Percentiles rank a stretch among this genome's conserved stretches.
phyloP scores from a whole-genome alignment of 2,113 vertebrate species.

The Alouatta palliata region DNA sequence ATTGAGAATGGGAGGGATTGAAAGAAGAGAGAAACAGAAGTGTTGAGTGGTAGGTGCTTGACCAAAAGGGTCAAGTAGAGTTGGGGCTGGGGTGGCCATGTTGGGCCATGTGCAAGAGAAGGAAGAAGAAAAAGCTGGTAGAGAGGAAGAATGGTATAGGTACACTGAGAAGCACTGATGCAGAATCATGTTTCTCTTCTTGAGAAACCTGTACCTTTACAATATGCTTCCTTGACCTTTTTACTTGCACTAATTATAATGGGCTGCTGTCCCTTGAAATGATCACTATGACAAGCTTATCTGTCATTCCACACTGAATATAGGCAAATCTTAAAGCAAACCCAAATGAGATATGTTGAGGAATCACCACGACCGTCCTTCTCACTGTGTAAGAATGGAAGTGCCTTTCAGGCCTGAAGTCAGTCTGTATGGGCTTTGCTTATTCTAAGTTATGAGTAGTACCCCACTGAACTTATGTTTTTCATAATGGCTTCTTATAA shows the following conservation, averaged over 20 bases:
- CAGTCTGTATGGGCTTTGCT: not conserved
- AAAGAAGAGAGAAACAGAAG: not conserved
- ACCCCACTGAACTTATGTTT: not conserved
- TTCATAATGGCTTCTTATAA: not conserved
- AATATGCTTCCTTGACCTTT: not conserved
- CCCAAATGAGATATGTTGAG: not conserved
- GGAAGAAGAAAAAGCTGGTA: not conserved
- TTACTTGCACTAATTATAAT: not conserved
- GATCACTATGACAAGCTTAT: not conserved
- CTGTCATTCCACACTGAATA: not conserved
- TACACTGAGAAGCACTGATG: not conserved
- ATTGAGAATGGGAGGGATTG: not conserved
- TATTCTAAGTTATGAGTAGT: not conserved
- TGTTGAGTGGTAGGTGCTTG: not conserved
- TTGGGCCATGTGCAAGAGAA: not conserved
- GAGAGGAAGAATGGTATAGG: not conserved
- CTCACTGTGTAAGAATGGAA: not conserved
- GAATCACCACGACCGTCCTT: not conserved
- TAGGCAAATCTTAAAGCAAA: not conserved
- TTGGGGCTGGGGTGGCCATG: not conserved
- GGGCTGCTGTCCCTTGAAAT: not conserved
- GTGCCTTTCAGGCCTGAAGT: not conserved
- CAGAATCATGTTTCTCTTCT: not conserved
- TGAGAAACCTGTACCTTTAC: not conserved
- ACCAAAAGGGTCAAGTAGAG: not conserved